Conservation (phyloP, 2,888 invertebrate genomes). For the Melieria crassipennis region DNA sequence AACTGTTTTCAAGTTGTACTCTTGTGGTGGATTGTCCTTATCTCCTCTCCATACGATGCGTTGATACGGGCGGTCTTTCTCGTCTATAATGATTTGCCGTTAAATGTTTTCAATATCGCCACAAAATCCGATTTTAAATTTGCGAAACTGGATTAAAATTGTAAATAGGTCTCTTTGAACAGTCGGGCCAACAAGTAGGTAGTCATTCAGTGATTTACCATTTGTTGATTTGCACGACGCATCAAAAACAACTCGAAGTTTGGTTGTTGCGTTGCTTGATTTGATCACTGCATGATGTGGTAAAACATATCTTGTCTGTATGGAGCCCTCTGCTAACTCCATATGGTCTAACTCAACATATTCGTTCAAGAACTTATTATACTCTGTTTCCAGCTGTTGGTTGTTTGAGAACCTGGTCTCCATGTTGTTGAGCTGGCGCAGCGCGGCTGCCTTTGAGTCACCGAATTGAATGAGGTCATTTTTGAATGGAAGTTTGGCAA, state of each 20-base stretch:
- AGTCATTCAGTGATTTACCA: slow-evolving; percentile 36
- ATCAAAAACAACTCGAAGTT: slow-evolving; percentile 37
- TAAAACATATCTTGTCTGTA: slow-evolving; percentile 19
- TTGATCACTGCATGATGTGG: slow-evolving; percentile 39
- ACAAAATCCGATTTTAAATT: slow-evolving; percentile 25
- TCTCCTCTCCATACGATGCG: slow-evolving; percentile 34
- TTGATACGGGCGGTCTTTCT: slow-evolving; percentile 27
- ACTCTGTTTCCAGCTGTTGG: slow-evolving; percentile 18
- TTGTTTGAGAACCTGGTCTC: slow-evolving; percentile 25
- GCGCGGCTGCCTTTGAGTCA: slow-evolving; percentile 21
- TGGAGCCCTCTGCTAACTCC: not conserved
- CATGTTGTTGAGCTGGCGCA: slow-evolving; percentile 22
- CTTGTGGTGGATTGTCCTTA: not conserved
- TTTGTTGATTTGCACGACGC: slow-evolving; percentile 34
- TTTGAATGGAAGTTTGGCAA: slow-evolving; percentile 36
- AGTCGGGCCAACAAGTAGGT: slow-evolving; percentile 32
- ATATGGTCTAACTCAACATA: slow-evolving; percentile 31
- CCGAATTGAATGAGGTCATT: slow-evolving; percentile 12
- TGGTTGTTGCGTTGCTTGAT: slow-evolving; percentile 35
- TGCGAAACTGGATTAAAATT: slow-evolving; percentile 31
- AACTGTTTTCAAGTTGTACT: slow-evolving; percentile 30
- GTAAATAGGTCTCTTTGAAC: slow-evolving; percentile 35
- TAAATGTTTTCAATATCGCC: slow-evolving; percentile 38
- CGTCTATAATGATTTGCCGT: slow-evolving; percentile 27
- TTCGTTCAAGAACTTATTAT: slow-evolving; percentile 32